phyloP scores from a whole-genome alignment of 2,888 invertebrate species.

The Nymphalis polychloros region DNA sequence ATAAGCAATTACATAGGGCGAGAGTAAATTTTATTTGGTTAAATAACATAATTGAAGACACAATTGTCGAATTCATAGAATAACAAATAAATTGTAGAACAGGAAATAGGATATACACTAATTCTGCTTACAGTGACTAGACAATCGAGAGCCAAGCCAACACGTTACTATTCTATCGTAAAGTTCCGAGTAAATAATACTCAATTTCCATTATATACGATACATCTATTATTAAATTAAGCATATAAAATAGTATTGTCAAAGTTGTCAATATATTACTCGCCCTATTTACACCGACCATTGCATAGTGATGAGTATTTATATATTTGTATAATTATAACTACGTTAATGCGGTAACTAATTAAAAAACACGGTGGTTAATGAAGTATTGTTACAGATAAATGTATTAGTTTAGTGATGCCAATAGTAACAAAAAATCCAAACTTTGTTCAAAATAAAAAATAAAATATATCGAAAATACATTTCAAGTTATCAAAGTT shows the following conservation, averaged over 20 bases:
- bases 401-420: constrained; percentile 29
- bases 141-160: constrained; percentile 45
- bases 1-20: constrained; percentile 73
- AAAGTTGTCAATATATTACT: constrained; percentile 69
- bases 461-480: constrained; percentile 40
- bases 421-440: constrained; percentile 65
- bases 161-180: constrained; percentile 31
- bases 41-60: constrained; percentile 4
- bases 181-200: constrained; percentile 25
- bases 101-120: background rate
- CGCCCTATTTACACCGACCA: constrained; percentile 72
- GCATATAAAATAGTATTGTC: constrained; percentile 76
- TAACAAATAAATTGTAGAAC: background rate
- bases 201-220: constrained; percentile 28
- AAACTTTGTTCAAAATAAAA: constrained; percentile 64
- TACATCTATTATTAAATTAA: constrained; percentile 54
- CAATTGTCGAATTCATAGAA: background rate
- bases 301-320: constrained; percentile 66
- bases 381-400: constrained; percentile 43
- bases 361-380: constrained; percentile 30
- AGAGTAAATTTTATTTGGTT: constrained; percentile 61
- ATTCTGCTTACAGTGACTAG: constrained; percentile 54
- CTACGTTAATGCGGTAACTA: constrained; percentile 59
- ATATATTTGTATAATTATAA: constrained; percentile 43
- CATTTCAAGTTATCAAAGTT: constrained; percentile 62